A percentile compares a stretch with the other conserved stretches of the same genome.
These are phyloP conservation scores for Halesus radiatus DNA, from an alignment of 1,140 invertebrate species.

Conservation along the genomic window DNA sequence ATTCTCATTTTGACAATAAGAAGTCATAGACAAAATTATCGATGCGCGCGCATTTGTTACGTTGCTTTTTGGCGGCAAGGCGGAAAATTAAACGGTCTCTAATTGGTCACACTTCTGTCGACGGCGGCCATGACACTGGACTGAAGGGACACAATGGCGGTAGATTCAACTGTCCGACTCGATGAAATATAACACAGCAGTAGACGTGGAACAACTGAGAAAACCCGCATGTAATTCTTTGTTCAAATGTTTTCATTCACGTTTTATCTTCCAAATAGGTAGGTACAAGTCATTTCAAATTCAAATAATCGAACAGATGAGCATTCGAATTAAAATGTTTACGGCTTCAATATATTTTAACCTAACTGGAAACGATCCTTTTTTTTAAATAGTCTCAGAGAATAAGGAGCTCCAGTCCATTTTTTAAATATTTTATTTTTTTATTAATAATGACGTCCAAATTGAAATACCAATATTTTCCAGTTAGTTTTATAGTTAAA, in stretches of 20 bases:
- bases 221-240: not conserved
- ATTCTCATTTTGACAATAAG: not conserved
- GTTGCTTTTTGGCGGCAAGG: constrained; percentile 34
- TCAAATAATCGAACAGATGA: too few species aligned
- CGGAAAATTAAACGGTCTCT: constrained; percentile 26
- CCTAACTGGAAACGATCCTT: too few species aligned
- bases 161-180: not conserved
- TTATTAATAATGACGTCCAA: too few species aligned
- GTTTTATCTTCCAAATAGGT: too few species aligned
- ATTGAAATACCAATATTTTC: too few species aligned
- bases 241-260: not conserved
- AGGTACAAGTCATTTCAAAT: too few species aligned
- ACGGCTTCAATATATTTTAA: too few species aligned
- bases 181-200: not conserved
- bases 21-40: constrained; percentile 22
- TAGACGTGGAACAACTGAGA: not conserved
- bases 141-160: not conserved
- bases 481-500: too few species aligned
- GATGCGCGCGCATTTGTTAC: constrained; percentile 36
- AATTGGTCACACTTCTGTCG: constrained; percentile 25
- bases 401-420: too few species aligned
- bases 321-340: too few species aligned
- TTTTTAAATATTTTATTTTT: too few species aligned
- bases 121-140: constrained; percentile 11
- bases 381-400: too few species aligned